A percentile compares a stretch with the other conserved stretches of the same genome.
These are phyloP conservation scores for Tethya wilhelma DNA, from an alignment of 37 sponge, comb jelly and placozoan genomes.

Conservation along the genomic window DNA sequence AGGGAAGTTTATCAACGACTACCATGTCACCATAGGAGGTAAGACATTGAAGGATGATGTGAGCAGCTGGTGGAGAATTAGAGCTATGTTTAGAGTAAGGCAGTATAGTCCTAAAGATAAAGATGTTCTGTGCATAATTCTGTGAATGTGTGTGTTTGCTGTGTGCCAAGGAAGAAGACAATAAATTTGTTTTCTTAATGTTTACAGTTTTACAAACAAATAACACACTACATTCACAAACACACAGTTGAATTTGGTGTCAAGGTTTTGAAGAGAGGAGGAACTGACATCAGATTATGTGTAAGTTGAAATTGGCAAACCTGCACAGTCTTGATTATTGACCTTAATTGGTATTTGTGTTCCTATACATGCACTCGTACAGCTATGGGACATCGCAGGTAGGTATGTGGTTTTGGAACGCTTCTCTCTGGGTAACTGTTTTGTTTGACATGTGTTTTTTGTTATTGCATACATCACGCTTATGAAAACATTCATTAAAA, in stretches of 20 bases:
- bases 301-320: constrained; percentile 23
- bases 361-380: not conserved
- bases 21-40: constrained; percentile 73
- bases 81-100: not conserved
- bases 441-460: too few species aligned
- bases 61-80: not conserved
- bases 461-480: too few species aligned
- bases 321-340: not conserved
- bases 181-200: not conserved
- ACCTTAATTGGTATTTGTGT: not conserved
- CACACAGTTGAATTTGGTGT: constrained; percentile 72
- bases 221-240: not conserved
- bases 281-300: constrained; percentile 40
- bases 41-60: constrained; percentile 3
- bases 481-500: too few species aligned
- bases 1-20: constrained; percentile 68
- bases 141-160: not conserved
- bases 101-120: not conserved
- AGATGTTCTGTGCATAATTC: too few species aligned
- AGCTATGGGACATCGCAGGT: constrained; percentile 81
- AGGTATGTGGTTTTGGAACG: too few species aligned
- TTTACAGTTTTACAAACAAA: not conserved
- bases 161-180: not conserved
- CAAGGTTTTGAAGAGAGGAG: constrained; percentile 51
- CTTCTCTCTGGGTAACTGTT: too few species aligned